Base-by-base conservation (phyloP, 2,113 vertebrate species). In the Bos javanicus region DNA sequence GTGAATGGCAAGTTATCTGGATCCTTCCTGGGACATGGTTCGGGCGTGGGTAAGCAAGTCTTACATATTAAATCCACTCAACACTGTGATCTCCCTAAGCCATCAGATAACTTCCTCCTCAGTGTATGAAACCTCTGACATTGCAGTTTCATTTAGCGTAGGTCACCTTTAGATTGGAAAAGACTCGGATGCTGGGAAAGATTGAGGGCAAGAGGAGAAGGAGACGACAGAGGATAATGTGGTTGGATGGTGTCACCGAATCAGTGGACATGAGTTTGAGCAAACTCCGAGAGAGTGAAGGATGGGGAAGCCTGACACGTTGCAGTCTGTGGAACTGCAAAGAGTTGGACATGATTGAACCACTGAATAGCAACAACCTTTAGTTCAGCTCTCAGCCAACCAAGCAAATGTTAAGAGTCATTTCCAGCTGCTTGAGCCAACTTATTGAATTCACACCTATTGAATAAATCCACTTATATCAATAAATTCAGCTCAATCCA, bases 271-370 rank as follows among this genome's bases (percentile, higher is more conserved):
- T 39, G 67, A 12, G 19, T 39, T 23, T 71, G 10, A 71, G n/a
- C n/a, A 23, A 6, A 71, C 67, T 39, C 67, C 2, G 0, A 71
- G 67, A 71, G 9, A 39, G 10, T 71, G 67, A 39, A 71, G 19
- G 67, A 71, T 5, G 39, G 67, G 33, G n/a, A 71, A 39, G n/a
- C 67, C 19, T 39, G 67, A n/a, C 19, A 12, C 1, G 0, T 19
- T 39, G n/a, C 2, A 6, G n/a, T 71, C 67, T 1, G 3, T 6
- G 10, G n/a, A 23, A 23, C n/a, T 1, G 2, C n/a, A 39, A 39
- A 71, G n/a, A 71, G 19, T 12, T 3, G 67, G n/a, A 39, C 67
- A 71, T 0, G 1, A 12, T 12, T 23, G n/a, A 39, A 39, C 8
- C 67, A 23, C 10, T 39, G 10, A 71, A 71, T 21, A 39, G n/a